Base-by-base conservation (phyloP, 2,797 vertebrate genomes). In the Spea hammondii region DNA sequence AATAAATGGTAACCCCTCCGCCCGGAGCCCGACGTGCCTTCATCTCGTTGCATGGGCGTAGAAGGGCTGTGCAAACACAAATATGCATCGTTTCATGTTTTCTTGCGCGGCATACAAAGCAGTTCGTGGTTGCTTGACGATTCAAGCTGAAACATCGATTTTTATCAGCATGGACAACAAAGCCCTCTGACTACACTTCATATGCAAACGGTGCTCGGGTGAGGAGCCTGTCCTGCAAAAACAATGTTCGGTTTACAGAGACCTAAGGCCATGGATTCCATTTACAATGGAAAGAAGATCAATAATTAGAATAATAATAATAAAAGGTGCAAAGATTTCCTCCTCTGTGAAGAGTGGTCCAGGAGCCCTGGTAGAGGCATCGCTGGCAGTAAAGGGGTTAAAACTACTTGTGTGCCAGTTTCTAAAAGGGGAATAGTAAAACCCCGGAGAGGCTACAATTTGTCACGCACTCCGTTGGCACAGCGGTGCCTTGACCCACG, bases 191-290 rank as follows among this genome's bases (percentile, higher is more conserved):
- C 89, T 84, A 90, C 86, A 87, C 90, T 90, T 92, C 92, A 92
- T 91, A 92, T 89, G 92, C 92, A 92, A 17, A 91, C 88, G 88
- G 87, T 89, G 91, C 92, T 90, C 89, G 89, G 92, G 90, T 91
- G 89, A 85, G 89, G 88, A 91, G 91, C 91, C 91, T 89, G 90
- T 89, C 90, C 88, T 89, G 92, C 89, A 83, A 91, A 88, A 92
- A 91, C 89, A 91, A 90, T 89, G 92, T 89, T 91, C 89, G 90
- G 88, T 90, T 89, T 92, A 88, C 91, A 90, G 91, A 91, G 91
- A 92, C 91, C 91, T 90, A 93, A 94, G 93, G 93, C 93, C 92
- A 91, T 91, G 92, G 90, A 92, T 91, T 93, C 91, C 91, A 92
- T 93, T 90, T 92, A 89, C 88, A 91, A 89, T 91, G 91, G 89